Evolutionary conservation across 92 coral and sea anemone species (phyloP).

Genomic region (Plumapathes pennacea): DNA sequence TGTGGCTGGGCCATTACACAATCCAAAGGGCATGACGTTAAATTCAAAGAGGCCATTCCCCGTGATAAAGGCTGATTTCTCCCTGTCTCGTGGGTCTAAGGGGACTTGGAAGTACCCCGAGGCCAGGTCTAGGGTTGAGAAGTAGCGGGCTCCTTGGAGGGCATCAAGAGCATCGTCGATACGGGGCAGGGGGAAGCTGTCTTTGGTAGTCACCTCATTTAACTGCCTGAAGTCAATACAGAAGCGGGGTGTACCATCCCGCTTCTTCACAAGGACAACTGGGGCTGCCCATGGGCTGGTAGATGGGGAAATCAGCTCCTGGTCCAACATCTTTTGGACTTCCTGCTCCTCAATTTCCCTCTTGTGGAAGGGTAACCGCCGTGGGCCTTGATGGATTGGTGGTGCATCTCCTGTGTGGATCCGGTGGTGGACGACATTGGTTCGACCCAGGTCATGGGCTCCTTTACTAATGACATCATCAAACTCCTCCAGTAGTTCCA

Average conservation of each 20-base stretch:
- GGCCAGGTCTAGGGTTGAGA: conserved; percentile 36
- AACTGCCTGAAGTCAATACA: conserved; percentile 41
- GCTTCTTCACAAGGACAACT: conserved; percentile 24
- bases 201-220: conserved; percentile 36
- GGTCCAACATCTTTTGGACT: conserved; percentile 13
- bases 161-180: conserved; percentile 39
- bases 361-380: conserved; percentile 9
- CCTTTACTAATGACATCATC: too few species aligned
- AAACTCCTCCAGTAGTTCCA: too few species aligned
- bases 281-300: conserved; percentile 40
- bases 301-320: conserved; percentile 21
- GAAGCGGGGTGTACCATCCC: conserved; percentile 11
- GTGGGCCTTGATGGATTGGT: conserved; percentile 3
- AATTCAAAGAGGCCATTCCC: conserved; percentile 39
- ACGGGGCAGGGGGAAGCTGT: conserved; percentile 34
- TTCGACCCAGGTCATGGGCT: too few species aligned
- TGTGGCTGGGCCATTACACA: conserved; percentile 29
- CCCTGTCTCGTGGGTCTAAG: conserved; percentile 17
- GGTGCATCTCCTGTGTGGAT: conserved; percentile 28
- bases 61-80: conserved; percentile 38
- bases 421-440: too few species aligned
- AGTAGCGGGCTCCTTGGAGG: conserved; percentile 20
- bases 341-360: conserved; percentile 10
- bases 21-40: conserved; percentile 25
- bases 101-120: conserved; percentile 24